Base-by-base conservation (phyloP, 37 sponge, comb jelly and placozoan species). In the Haliclona indistincta region DNA sequence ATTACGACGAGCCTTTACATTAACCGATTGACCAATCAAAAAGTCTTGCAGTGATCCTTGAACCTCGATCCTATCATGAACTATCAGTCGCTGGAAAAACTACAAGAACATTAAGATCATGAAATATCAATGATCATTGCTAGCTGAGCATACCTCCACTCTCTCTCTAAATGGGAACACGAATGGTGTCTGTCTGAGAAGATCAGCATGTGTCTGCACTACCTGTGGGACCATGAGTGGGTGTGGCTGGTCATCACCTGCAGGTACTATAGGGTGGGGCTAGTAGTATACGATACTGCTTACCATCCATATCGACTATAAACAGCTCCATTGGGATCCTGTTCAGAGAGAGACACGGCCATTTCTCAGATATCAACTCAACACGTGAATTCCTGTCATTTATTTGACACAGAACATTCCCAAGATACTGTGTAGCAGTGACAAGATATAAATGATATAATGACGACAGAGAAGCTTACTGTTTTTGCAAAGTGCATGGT, bases 101-200 rank as follows among this genome's bases (percentile, higher is more conserved):
- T 84, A 42, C 47, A 58, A 26, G 15, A 53, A 20, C 10, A 7
- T 54, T 29, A 2, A 17, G 49, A 47, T 47, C 8, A 47, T 47
- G 8, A 47, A 47, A 47, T 47, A 47, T 47, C 13, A 17, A 47
- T 47, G 13, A 47, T 47, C 13, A 17, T 47, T 47, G 13, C 49
- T 17, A 47, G 8, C 13, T 20, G 7, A 23, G 5, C 72, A 34
- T 30, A 86, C 87, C 69, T 39, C 64, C 2, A 87, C 89, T 54
- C 93, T 74, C 63, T 92, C 93, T 23, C 41, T 44, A 67, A 92
- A 92, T 15, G 88, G 74, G 42, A 87, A 87, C 25, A 92, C 78
- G 80, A 87, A 92, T 39, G 93, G 93, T 28, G 90, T 62, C 8
- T 38, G 15, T n/a, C 56, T 67, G n/a, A 92, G 74, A 25, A 92